Percentiles rank a stretch among this genome's conserved stretches.
phyloP scores from a whole-genome alignment of 2,888 invertebrate species.

The Esperia sulphurella region DNA sequence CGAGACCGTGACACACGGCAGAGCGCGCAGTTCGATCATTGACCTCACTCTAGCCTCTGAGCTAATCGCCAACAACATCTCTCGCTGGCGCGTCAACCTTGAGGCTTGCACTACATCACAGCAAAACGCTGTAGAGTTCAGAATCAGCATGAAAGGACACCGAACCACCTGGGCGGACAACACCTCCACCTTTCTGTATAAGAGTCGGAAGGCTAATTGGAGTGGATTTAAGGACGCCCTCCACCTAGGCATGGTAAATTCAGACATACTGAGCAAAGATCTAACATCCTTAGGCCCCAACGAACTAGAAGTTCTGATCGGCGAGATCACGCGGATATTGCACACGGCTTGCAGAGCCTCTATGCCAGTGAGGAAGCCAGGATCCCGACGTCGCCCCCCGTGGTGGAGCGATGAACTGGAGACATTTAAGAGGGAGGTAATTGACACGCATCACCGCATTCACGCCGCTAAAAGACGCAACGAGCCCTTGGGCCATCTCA shows the following conservation, averaged over 20 bases:
- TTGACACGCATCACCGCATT: not conserved
- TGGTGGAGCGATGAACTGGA: constrained; percentile 7
- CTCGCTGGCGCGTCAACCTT: no score
- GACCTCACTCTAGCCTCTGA: constrained; percentile 8
- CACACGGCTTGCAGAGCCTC: not conserved
- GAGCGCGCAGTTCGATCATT: constrained; percentile 5
- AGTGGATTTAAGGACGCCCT: not conserved
- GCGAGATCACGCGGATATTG: not conserved
- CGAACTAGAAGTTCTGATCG: not conserved
- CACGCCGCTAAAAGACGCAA: not conserved
- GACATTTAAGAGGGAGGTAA: not conserved
- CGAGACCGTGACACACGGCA: constrained; percentile 7
- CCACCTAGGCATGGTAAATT: not conserved
- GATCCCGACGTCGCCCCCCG: not conserved
- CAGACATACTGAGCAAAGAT: not conserved
- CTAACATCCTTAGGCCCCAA: not conserved
- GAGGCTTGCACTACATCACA: no score
- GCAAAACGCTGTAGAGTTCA: no score
- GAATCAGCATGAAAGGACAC: no score
- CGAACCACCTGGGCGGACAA: no score
- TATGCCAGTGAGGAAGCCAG: not conserved
- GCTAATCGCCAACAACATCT: no score
- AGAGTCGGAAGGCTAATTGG: constrained; percentile 6
- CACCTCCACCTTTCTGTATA: constrained; percentile 9
- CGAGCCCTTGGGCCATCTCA: not conserved